Base-by-base conservation (phyloP, 2,888 invertebrate genomes). In the Adelognathus sp. region DNA sequence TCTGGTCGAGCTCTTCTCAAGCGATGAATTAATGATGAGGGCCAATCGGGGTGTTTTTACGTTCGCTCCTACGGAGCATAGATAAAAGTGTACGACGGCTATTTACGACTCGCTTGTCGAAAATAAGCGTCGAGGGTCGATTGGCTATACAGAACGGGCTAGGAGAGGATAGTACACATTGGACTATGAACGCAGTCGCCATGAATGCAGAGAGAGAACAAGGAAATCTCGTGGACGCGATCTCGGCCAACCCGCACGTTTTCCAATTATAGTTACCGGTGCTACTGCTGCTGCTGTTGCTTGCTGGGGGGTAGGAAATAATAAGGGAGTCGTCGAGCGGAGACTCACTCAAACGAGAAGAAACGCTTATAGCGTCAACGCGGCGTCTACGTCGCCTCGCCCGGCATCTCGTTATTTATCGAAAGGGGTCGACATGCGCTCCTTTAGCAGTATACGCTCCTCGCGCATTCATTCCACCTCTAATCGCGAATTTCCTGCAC, bases 351-450 rank as follows among this genome's bases (percentile, higher is more conserved):
- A 39, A 52, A 52, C 66, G 66, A 29, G 66, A 54, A 66, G 50
- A 66, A 64, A 66, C 66, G 66, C 54, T 66, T 66, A 50, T 50
- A 52, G 66, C 66, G 54, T 24, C 52, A 24, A 52, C 52, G 16
- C 3, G 5, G 16, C n/a, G n/a, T n/a, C 18, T 44, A n/a, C 29
- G 14, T 54, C 29, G 7, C 52, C 36, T 39, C 11, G 21, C 14
- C 24, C 5, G 27, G 39, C 52, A 18, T 54, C 52, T 66, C 66
- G 52, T 66, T 54, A 66, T 66, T 66, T 66, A 66, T 66, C 66
- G 52, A 54, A 66, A 66, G 66, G 66, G 66, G 66, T 66, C 33
- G 66, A 52, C 11, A 31, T 21, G 14, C 24, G 14, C 24, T 16
- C 64, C 33, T n/a, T n/a, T n/a, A n/a, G 52, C 31, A 52, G 36